Evolutionary conservation across 1,140 invertebrate genomes (phyloP), one percentile per base, ranked within the genome.

Genomic region (Drosophila grimshawi): DNA sequence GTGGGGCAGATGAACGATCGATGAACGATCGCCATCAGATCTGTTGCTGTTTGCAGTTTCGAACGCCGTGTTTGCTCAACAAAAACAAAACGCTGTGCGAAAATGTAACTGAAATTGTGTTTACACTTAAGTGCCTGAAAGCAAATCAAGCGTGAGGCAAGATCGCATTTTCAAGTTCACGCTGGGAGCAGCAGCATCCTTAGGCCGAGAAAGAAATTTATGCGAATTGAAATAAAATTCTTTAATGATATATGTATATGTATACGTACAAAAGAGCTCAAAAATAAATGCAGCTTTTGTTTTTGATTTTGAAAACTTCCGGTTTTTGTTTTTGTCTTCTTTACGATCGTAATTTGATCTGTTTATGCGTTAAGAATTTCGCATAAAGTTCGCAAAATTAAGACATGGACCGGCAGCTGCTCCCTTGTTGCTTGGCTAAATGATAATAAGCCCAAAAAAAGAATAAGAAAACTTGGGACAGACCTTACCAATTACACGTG

Each of bases 21-120:
- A 4, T 27, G 55, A 56, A 77, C 56, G 49, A n/a, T 37, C 57
- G 35, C 60, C 30, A 51, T 51, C 62, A 61, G 78, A 85, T 81
- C 66, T 55, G 2, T 5, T 8, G 39, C 53, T 86, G 78, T 86
- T 86, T 86, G 62, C 61, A 8, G 33, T 62, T 62, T 62, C 63
- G 69, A 19, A 70, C 79, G 59, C 49, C 60, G 62, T 76, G 80
- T 86, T 86, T 86, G 83, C 35, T 71, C 76, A 86, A 88, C 19
- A 86, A 80, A 76, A 77, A 83, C 83, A 88, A 37, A 80, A 57
- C 46, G 62, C 80, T 71, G 63, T n/a, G 64, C 52, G 43, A 82
- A 46, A 88, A 86, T 88, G 82, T 86, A 80, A 88, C 82, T 83
- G 76, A 86, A 83, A 82, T 88, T 65, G 37, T 86, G 51, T 86